Percentiles rank a stretch among this genome's conserved stretches.
phyloP scores from a whole-genome alignment of 2,888 invertebrate genomes.

The Drosophila anomelani region DNA sequence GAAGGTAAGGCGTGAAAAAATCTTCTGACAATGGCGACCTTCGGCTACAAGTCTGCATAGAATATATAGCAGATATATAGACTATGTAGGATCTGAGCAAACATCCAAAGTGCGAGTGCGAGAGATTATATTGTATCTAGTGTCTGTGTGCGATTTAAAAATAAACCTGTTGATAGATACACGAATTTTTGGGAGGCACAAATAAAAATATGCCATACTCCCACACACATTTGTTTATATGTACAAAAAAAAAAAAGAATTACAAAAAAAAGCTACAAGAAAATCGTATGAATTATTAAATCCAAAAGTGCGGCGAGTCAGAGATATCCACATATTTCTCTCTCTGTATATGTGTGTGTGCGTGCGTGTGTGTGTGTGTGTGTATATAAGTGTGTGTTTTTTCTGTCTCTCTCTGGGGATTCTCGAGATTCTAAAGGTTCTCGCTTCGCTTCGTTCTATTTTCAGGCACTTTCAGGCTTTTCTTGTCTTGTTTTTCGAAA shows the following conservation, averaged over 20 bases:
- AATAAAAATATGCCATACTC: slow-evolving; percentile 21
- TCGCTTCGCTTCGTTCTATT: slow-evolving; percentile 61
- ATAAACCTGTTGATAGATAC: slow-evolving; percentile 49
- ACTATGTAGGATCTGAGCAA: slow-evolving; percentile 3
- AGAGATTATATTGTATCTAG: slow-evolving; percentile 33
- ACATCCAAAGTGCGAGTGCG: slow-evolving; percentile 4
- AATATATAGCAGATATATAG: slow-evolving; percentile 3
- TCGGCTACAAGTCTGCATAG: slow-evolving; percentile 6
- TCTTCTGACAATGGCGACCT: slow-evolving; percentile 39
- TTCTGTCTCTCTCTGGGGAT: slow-evolving; percentile 1
- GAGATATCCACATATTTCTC: slow-evolving; percentile 30
- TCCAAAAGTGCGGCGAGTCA: slow-evolving; percentile 17
- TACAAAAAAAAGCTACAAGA: background rate
- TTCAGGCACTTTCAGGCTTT: slow-evolving; percentile 53
- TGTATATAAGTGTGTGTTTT: slow-evolving; percentile 9
- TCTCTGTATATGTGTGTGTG: slow-evolving; percentile 1
- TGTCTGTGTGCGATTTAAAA: slow-evolving; percentile 35
- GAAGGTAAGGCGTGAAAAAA: slow-evolving; percentile 44
- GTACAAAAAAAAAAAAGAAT: background rate
- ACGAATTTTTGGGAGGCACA: slow-evolving; percentile 14
- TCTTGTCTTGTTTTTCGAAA: slow-evolving; percentile 45
- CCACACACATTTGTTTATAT: slow-evolving; percentile 19
- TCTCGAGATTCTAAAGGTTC: slow-evolving; percentile 2
- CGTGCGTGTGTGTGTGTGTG: slow-evolving; percentile 22
- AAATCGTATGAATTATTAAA: slow-evolving; percentile 7